A percentile compares a stretch with the other conserved stretches of the same genome.
Evolutionary conservation across 2,113 vertebrate genomes (phyloP).

Genomic region (Zosterops hypoxanthus): DNA sequence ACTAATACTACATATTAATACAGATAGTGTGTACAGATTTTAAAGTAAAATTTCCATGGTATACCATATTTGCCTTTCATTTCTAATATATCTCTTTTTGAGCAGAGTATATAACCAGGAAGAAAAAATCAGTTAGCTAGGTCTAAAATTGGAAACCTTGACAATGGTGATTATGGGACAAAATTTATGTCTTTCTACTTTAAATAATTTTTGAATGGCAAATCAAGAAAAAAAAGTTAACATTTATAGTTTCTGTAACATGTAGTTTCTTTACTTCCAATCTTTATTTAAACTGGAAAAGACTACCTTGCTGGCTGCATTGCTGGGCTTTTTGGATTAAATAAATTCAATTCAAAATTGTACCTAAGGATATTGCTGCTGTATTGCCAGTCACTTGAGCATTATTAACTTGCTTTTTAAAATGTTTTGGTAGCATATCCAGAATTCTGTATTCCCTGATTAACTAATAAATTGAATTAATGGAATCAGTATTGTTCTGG

Average conservation of each 20-base stretch:
- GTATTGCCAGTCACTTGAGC: background rate
- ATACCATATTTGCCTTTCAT: background rate
- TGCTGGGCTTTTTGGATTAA: background rate
- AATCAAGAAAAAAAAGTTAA: background rate
- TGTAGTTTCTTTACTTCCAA: background rate
- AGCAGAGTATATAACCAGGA: background rate
- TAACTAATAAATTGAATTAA: slow-evolving; percentile 17
- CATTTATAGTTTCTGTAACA: background rate
- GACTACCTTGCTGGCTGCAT: background rate
- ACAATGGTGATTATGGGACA: background rate
- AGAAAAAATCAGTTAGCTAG: background rate
- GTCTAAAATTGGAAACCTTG: background rate
- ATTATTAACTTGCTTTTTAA: background rate
- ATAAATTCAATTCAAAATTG: slow-evolving; percentile 12
- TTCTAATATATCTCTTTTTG: background rate
- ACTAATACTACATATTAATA: background rate
- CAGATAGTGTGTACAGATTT: background rate
- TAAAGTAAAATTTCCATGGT: background rate
- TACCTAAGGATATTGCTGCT: background rate
- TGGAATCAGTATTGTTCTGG: background rate
- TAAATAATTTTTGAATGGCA: background rate
- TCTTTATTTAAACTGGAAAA: background rate
- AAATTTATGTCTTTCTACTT: background rate
- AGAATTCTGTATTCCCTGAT: background rate
- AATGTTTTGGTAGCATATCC: background rate